A percentile compares a stretch with the other conserved stretches of the same genome.
Conservation (phyloP, 2,797 vertebrate species). For the Mastacembelus armatus region DNA sequence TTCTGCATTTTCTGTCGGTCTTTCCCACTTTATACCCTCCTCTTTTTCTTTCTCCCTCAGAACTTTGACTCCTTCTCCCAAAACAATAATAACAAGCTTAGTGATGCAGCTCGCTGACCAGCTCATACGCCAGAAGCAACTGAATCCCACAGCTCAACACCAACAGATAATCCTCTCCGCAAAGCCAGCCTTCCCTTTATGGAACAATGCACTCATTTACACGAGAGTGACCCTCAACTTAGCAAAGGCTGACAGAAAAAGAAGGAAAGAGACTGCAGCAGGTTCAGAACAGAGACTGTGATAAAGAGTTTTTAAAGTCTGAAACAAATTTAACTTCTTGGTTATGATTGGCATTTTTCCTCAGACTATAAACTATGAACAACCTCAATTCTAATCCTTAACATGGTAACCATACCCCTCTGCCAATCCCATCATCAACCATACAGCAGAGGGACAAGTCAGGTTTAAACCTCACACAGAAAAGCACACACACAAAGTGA, state of each 20-base stretch:
- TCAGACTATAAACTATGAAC: slow-evolving; percentile 23
- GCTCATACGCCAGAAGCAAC: slow-evolving; percentile 76
- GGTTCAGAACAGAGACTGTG: slow-evolving; percentile 9
- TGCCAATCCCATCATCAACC: slow-evolving; percentile 35
- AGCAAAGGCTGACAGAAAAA: slow-evolving; percentile 37
- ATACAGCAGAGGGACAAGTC: slow-evolving; percentile 30
- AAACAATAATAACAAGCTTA: slow-evolving; percentile 83
- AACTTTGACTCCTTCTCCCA: slow-evolving; percentile 61
- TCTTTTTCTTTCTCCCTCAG: slow-evolving; percentile 22
- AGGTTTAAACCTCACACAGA: slow-evolving; percentile 36
- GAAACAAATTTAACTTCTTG: slow-evolving; percentile 10
- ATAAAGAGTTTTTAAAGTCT: slow-evolving; percentile 10
- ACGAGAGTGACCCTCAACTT: slow-evolving; percentile 68
- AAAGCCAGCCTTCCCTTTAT: slow-evolving; percentile 76
- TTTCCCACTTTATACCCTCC: slow-evolving; percentile 8
- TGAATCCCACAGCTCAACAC: slow-evolving; percentile 78
- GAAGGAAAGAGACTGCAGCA: not conserved
- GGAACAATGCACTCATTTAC: slow-evolving; percentile 82
- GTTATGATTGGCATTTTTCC: slow-evolving; percentile 21
- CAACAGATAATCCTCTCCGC: slow-evolving; percentile 81
- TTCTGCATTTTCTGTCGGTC: not conserved
- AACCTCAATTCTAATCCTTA: slow-evolving; percentile 16
- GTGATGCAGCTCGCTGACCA: slow-evolving; percentile 77
- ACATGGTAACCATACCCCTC: slow-evolving; percentile 15
- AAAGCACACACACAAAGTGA: slow-evolving; percentile 18